phyloP scores from a whole-genome alignment of 2,113 vertebrate species.

The Sigmodon hispidus region DNA sequence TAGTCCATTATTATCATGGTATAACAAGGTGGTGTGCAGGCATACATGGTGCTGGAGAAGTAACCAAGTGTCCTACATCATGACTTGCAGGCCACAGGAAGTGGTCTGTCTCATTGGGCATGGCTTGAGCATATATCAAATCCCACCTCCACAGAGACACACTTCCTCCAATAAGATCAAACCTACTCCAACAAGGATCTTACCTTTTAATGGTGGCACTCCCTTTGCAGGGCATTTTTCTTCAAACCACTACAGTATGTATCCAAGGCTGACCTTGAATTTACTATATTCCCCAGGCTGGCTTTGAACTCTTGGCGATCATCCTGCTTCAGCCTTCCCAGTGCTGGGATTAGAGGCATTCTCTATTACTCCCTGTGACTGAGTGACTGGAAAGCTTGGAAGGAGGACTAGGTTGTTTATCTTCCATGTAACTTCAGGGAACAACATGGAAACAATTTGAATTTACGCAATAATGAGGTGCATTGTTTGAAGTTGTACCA shows the following conservation, averaged over 20 bases:
- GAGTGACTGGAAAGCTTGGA: neutral
- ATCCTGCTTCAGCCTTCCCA: neutral
- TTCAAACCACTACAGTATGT: neutral
- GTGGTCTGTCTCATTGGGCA: neutral
- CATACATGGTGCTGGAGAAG: neutral
- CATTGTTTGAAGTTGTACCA: conserved; percentile 31
- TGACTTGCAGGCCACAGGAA: neutral
- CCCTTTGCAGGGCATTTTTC: neutral
- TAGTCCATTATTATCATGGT: neutral
- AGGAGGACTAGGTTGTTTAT: neutral
- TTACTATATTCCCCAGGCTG: neutral
- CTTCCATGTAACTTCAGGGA: neutral
- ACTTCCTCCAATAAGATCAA: neutral
- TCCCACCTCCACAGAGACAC: neutral
- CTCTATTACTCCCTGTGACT: neutral
- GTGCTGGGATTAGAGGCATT: neutral
- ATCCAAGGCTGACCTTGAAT: neutral
- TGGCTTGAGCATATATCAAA: neutral
- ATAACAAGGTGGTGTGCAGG: neutral
- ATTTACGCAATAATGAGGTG: conserved; percentile 22
- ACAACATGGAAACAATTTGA: conserved; percentile 8
- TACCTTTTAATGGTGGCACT: neutral
- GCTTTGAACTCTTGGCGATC: neutral
- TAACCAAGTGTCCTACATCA: neutral
- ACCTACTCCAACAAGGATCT: too few relatives aligned